Percentiles rank a stretch among this genome's conserved stretches.
phyloP scores from a whole-genome alignment of 2,797 vertebrate genomes.

The Crenichthys baileyi region DNA sequence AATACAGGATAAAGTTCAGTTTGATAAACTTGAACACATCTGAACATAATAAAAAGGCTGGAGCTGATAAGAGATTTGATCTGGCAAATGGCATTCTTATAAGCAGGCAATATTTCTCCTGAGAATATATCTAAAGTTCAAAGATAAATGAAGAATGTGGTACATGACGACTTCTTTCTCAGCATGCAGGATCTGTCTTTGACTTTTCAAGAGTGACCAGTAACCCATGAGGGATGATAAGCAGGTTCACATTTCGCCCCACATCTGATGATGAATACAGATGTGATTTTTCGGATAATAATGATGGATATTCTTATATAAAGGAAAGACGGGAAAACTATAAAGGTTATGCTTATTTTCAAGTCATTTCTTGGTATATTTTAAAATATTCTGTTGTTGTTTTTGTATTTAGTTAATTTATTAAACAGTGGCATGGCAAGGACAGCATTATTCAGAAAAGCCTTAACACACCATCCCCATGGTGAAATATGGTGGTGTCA shows the following conservation, averaged over 20 bases:
- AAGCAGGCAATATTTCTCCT: neutral
- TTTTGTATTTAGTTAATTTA: no score
- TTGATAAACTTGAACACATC: conserved; percentile 34
- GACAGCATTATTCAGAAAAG: no score
- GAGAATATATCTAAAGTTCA: neutral
- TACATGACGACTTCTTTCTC: conserved; percentile 14
- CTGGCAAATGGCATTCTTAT: conserved; percentile 19
- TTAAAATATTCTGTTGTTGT: conserved; percentile 5
- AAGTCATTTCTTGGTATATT: neutral
- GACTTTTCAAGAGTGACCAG: conserved; percentile 71
- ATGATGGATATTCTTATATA: conserved; percentile 72
- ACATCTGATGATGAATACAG: conserved; percentile 68
- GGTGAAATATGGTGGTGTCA: no score
- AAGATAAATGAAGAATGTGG: conserved; percentile 10
- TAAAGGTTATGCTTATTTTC: neutral
- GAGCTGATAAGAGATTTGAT: conserved; percentile 34
- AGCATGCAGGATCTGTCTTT: conserved; percentile 65
- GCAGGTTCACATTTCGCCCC: conserved; percentile 67
- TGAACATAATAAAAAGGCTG: conserved; percentile 23
- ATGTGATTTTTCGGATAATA: conserved; percentile 71
- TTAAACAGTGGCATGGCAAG: no score
- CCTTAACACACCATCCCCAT: no score
- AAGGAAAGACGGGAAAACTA: neutral
- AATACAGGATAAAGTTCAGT: conserved; percentile 35
- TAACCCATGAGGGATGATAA: conserved; percentile 70